phyloP scores from a whole-genome alignment of 2,888 invertebrate genomes.

The Euphydryas editha region DNA sequence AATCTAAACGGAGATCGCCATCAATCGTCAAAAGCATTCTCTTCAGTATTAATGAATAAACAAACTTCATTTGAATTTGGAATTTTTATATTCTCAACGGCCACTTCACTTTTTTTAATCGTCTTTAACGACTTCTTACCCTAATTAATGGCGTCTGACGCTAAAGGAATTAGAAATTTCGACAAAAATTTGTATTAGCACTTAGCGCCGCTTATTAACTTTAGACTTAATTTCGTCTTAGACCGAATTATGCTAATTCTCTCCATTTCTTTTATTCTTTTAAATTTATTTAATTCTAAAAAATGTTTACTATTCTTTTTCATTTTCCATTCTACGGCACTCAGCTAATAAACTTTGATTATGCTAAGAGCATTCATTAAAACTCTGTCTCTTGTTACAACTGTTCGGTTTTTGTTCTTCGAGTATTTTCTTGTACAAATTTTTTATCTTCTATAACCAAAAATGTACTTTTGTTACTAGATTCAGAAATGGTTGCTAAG shows the following conservation, averaged over 20 bases:
- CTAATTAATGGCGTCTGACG: constrained; percentile 74
- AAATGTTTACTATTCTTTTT: not conserved
- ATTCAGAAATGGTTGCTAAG: no score
- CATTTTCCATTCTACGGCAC: not conserved
- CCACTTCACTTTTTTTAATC: constrained; percentile 70
- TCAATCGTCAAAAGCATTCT: not conserved
- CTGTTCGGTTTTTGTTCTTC: no score
- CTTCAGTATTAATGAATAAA: constrained; percentile 28
- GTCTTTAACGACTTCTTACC: constrained; percentile 70
- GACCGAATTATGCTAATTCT: constrained; percentile 23
- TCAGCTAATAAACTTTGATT: not conserved
- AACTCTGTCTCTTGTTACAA: no score
- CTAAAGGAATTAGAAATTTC: constrained; percentile 63
- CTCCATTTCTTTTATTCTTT: constrained; percentile 16
- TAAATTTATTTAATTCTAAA: not conserved
- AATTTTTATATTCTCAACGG: constrained; percentile 65
- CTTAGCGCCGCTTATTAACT: constrained; percentile 40
- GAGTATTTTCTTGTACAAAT: no score
- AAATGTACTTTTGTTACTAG: no score
- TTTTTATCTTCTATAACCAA: no score
- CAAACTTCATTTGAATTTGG: constrained; percentile 42
- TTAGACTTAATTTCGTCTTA: constrained; percentile 26
- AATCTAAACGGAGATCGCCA: not conserved
- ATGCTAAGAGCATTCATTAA: no score
- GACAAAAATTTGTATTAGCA: constrained; percentile 55